A percentile compares a stretch with the other conserved stretches of the same genome.
These are phyloP conservation scores for Aleiodes testaceus DNA, from an alignment of 2,888 invertebrate genomes.

Conservation along the genomic window DNA sequence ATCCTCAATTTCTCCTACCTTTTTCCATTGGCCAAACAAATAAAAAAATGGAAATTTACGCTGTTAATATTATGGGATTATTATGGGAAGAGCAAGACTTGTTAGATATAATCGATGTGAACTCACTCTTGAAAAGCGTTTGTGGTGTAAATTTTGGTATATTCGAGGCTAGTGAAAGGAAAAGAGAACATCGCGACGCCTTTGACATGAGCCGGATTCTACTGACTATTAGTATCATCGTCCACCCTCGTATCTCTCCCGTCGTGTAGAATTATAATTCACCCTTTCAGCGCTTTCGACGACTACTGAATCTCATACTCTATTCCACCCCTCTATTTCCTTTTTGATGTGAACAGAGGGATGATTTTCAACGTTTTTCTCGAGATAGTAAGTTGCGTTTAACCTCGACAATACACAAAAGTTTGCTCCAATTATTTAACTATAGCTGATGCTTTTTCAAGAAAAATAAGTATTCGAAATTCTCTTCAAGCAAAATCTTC, in stretches of 20 bases:
- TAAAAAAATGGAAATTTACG: no score
- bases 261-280: conserved; percentile 55
- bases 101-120: background rate
- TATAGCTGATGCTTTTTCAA: background rate
- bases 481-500: no score
- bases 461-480: background rate
- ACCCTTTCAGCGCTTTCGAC: conserved; percentile 47
- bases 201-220: conserved; percentile 47
- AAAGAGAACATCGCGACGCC: conserved; percentile 26
- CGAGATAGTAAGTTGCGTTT: conserved; percentile 48
- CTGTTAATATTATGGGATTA: background rate
- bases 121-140: conserved; percentile 6
- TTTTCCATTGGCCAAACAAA: no score
- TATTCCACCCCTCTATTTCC: conserved; percentile 19
- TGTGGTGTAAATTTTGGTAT: conserved; percentile 22
- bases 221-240: conserved; percentile 59
- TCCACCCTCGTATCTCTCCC: conserved; percentile 47
- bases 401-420: conserved; percentile 51
- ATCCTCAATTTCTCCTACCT: background rate
- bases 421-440: conserved; percentile 3
- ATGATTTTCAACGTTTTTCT: conserved; percentile 31
- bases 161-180: conserved; percentile 6
- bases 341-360: conserved; percentile 22
- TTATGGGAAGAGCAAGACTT: background rate
- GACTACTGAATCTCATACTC: conserved; percentile 15